Conservation (phyloP, 2,888 invertebrate genomes). For the Drosophila fungiperda region DNA sequence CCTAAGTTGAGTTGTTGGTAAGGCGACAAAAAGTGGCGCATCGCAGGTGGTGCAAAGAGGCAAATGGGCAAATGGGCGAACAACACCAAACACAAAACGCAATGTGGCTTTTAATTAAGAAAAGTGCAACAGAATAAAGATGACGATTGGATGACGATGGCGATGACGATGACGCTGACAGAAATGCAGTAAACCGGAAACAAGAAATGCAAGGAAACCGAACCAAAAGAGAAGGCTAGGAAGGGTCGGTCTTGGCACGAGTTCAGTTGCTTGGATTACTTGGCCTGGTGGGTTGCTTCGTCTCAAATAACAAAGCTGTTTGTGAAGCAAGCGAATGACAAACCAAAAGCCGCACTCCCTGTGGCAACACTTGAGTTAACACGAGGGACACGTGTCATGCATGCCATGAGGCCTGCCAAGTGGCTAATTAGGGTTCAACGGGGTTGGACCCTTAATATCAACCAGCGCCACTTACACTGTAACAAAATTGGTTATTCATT, state of each 20-base stretch:
- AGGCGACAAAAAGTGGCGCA: constrained; percentile 45
- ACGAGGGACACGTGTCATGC: constrained; percentile 63
- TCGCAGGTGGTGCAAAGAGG: constrained; percentile 31
- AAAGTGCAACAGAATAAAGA: constrained; percentile 58
- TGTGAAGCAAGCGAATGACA: constrained; percentile 49
- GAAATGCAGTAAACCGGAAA: constrained; percentile 65
- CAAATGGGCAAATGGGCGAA: constrained; percentile 4
- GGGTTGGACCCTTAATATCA: constrained; percentile 17
- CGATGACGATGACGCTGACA: constrained; percentile 42
- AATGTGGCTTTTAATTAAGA: constrained; percentile 61
- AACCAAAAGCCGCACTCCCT: constrained; percentile 53
- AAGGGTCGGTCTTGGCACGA: constrained; percentile 27
- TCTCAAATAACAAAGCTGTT: constrained; percentile 58
- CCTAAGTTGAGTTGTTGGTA: constrained; percentile 31
- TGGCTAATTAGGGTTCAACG: constrained; percentile 61
- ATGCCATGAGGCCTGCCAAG: constrained; percentile 44
- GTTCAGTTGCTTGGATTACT: constrained; percentile 14
- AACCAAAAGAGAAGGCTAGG: background rate
- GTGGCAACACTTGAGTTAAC: constrained; percentile 70
- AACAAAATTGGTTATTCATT: background rate
- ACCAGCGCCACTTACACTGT: background rate
- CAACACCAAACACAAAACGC: constrained; percentile 41
- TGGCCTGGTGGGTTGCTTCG: constrained; percentile 3
- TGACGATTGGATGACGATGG: constrained; percentile 26
- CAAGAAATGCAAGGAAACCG: constrained; percentile 35